These are phyloP conservation scores for Cephus spinipes DNA, from an alignment of 2,888 invertebrate genomes.

Conservation along the genomic window DNA sequence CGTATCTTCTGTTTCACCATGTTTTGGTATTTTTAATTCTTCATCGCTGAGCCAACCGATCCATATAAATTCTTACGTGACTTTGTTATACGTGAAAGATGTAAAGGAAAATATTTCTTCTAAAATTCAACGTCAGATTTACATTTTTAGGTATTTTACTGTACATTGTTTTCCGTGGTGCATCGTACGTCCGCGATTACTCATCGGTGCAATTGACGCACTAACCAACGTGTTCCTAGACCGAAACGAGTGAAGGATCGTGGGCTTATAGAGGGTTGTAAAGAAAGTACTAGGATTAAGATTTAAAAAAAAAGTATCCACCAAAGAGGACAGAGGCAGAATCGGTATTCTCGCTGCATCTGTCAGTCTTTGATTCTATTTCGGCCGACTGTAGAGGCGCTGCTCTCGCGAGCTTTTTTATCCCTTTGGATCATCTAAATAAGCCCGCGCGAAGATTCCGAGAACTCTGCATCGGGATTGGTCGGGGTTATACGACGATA, in stretches of 20 bases:
- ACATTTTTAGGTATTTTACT: not conserved
- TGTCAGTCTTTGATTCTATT: slow-evolving; percentile 30
- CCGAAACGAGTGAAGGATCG: not conserved
- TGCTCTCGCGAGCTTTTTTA: slow-evolving; percentile 18
- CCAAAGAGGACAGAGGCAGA: not conserved
- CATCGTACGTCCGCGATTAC: not conserved
- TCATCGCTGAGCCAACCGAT: not conserved
- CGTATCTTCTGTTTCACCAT: not conserved
- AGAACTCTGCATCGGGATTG: slow-evolving; percentile 39
- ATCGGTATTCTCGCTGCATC: not conserved
- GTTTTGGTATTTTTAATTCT: not conserved
- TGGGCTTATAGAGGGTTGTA: not conserved
- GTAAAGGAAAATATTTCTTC: not conserved
- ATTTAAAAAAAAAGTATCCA: not conserved
- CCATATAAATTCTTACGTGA: not conserved
- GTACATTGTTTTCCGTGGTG: not conserved
- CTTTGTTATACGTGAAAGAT: not conserved
- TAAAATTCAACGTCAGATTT: not conserved
- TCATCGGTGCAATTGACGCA: not conserved
- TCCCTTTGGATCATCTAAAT: slow-evolving; percentile 27
- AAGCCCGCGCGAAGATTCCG: slow-evolving; percentile 35
- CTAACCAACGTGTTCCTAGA: not conserved
- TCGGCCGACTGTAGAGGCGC: slow-evolving; percentile 17
- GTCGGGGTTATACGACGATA: not conserved
- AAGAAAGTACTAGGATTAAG: not conserved